Evolutionary conservation across 2,797 vertebrate genomes (phyloP), one percentile per base, ranked within the genome.

Genomic region (Phoxinus dragarum): DNA sequence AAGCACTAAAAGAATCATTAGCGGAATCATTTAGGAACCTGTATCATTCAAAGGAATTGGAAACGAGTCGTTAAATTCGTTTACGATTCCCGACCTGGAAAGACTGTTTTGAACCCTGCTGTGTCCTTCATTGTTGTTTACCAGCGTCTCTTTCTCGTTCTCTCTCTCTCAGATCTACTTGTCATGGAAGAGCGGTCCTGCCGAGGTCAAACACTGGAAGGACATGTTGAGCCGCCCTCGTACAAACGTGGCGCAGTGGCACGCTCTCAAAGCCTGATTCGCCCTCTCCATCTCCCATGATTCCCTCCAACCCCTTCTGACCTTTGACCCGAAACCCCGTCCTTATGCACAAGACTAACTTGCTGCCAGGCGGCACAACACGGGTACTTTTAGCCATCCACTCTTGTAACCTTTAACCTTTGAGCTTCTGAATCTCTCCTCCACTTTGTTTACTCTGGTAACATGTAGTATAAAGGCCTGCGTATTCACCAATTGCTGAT

Each of bases 181-280:
- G 91, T 99, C 98, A 23, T 99, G 98, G 98, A 99, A 99, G 96
- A 99, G 98, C 4, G 98, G 98, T 79, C 98, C 98, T 0, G 98
- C 95, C 0, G 98, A 99, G 91, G 98, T 99, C 87, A 98, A 98
- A 90, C 98, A 99, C 96, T 99, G 98, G 98, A 99, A 99, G 93
- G 98, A 99, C 95, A 99, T 99, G 98, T 97, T 99, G 47, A 97
- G 97, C 87, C 96, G 97, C 82, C 98, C 98, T 47, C 97, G 98
- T 86, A 98, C 98, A 90, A 97, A 98, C 2, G 98, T 99, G 91
- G 98, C 98, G 84, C 98, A 99, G 93, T 99, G 98, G 98, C 98
- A 99, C 88, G 96, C 98, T 94, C 96, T 99, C 88, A 99, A 99
- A 94, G 97, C 98, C 94, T 99, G 96, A 98, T 91, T 71, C 54